Evolutionary conservation across 2,888 invertebrate genomes (phyloP).

Genomic region (Tyria jacobaeae): DNA sequence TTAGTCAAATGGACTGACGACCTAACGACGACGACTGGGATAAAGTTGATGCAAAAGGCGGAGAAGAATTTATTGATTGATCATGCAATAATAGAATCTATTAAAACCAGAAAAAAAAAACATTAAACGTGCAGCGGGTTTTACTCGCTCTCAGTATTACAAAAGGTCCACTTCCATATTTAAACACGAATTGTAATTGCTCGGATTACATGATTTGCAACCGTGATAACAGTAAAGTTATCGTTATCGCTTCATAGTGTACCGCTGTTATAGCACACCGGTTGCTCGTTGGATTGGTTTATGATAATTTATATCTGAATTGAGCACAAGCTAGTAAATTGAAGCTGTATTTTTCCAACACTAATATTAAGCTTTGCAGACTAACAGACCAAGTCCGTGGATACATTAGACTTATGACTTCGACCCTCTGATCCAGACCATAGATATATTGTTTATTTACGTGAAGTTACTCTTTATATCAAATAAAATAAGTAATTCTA

Average conservation of each 20-base stretch:
- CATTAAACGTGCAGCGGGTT: too few relatives aligned
- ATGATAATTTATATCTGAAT: conserved; percentile 33
- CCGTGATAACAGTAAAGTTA: conserved; percentile 44
- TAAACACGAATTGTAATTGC: conserved; percentile 44
- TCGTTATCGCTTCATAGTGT: conserved; percentile 43
- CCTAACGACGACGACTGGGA: too few relatives aligned
- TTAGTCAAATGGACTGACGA: too few relatives aligned
- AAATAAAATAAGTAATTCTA: neutral
- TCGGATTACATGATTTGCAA: conserved; percentile 45
- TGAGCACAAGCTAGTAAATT: conserved; percentile 19
- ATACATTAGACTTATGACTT: too few relatives aligned
- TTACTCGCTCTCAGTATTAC: conserved; percentile 23
- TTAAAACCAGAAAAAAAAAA: too few relatives aligned
- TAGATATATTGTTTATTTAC: too few relatives aligned
- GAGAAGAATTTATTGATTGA: too few relatives aligned
- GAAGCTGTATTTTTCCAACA: neutral
- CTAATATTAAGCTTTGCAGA: too few relatives aligned
- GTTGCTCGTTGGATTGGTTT: conserved; percentile 41
- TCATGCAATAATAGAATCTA: too few relatives aligned
- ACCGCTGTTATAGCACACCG: conserved; percentile 45
- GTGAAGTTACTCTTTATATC: neutral
- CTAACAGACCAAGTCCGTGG: too few relatives aligned
- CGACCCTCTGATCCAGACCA: too few relatives aligned
- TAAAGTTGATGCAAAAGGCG: too few relatives aligned
- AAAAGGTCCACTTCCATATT: conserved; percentile 36